These are phyloP conservation scores for Tympanuchus pallidicinctus DNA, from an alignment of 2,113 vertebrate genomes.

Conservation along the genomic window DNA sequence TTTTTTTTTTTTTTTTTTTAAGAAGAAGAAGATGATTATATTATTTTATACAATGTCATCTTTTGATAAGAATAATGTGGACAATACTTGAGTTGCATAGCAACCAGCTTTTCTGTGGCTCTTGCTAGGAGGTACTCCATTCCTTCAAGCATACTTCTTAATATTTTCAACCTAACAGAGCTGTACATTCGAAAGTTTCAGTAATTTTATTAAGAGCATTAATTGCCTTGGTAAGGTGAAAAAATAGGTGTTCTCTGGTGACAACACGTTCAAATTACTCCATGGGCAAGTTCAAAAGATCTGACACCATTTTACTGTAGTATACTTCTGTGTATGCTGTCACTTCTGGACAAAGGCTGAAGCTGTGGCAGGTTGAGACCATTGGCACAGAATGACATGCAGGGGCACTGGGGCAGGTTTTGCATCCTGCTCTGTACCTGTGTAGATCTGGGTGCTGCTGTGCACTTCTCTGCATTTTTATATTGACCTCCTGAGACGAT, in stretches of 20 bases:
- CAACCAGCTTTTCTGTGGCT: slow-evolving; percentile 74
- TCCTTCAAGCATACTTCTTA: slow-evolving; percentile 56
- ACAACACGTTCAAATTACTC: background rate
- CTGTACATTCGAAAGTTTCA: slow-evolving; percentile 5
- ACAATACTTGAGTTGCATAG: slow-evolving; percentile 76
- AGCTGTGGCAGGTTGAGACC: background rate
- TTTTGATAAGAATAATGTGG: slow-evolving; percentile 63
- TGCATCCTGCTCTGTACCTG: background rate
- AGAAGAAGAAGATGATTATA: slow-evolving; percentile 46
- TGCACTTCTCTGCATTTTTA: background rate
- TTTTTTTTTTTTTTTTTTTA: background rate
- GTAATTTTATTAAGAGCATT: background rate
- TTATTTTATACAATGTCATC: slow-evolving; percentile 73
- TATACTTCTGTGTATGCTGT: background rate
- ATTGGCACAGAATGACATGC: background rate
- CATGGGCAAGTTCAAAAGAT: background rate
- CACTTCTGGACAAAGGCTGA: background rate
- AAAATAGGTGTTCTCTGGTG: background rate
- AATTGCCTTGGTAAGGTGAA: background rate
- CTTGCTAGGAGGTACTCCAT: slow-evolving; percentile 67
- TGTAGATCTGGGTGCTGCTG: background rate
- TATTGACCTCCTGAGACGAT: background rate
- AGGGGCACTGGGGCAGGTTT: background rate
- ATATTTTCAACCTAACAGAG: slow-evolving; percentile 52
- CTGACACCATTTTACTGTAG: background rate